phyloP scores from a whole-genome alignment of 2,113 vertebrate genomes.

The Mormyrus lacerda region DNA sequence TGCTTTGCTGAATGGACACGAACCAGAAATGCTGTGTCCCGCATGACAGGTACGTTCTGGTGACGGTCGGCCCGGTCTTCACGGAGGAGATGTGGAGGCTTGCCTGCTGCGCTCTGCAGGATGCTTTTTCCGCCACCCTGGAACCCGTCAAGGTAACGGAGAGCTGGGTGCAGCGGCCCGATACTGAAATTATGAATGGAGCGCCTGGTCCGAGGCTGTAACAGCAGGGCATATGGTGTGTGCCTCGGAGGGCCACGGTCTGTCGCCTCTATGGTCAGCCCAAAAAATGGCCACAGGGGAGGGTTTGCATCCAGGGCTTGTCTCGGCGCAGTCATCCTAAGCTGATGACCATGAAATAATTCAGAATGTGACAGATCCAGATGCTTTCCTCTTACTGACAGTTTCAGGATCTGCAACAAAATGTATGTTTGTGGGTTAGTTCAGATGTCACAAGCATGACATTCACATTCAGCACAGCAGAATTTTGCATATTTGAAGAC shows the following conservation, averaged over 20 bases:
- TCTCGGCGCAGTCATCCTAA: background rate
- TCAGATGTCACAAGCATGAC: background rate
- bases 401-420: background rate
- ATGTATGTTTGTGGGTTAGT: background rate
- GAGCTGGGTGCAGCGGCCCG: background rate
- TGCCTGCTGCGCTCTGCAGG: constrained; percentile 89
- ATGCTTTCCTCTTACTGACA: constrained; percentile 29
- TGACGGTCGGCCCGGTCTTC: constrained; percentile 90
- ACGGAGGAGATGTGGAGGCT: constrained; percentile 97
- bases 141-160: constrained; percentile 88
- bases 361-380: constrained; percentile 30
- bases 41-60: constrained; percentile 77
- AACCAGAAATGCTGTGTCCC: background rate
- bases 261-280: background rate
- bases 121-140: constrained; percentile 88
- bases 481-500: background rate
- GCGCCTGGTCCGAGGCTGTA: background rate
- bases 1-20: background rate
- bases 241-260: too few species aligned
- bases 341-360: constrained; percentile 20
- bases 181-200: background rate
- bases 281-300: background rate
- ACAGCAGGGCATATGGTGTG: background rate
- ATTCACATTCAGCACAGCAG: background rate
- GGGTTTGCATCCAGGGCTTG: background rate